Conservation (phyloP, 2,797 vertebrate species). For the Anguilla megastoma region DNA sequence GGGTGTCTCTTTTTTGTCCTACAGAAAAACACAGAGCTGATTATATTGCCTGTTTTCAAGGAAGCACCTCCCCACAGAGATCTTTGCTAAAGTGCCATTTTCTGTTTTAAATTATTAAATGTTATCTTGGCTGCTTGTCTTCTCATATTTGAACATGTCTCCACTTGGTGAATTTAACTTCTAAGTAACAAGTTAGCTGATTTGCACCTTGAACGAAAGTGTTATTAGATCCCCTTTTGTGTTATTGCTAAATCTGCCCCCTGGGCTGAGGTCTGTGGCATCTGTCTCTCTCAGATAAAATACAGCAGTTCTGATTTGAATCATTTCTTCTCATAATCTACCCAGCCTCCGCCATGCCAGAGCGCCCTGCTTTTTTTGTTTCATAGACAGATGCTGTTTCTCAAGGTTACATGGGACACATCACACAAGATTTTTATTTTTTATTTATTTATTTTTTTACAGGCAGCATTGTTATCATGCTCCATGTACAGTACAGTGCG, state of each 20-base stretch:
- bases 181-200: constrained; percentile 29
- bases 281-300: constrained; percentile 37
- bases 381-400: constrained; percentile 37
- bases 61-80: constrained; percentile 41
- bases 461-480: background rate
- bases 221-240: background rate
- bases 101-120: constrained; percentile 41
- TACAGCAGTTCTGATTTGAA: constrained; percentile 46
- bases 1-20: constrained; percentile 29
- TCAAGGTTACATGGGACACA: constrained; percentile 20
- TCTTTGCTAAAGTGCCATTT: constrained; percentile 48
- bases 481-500: constrained; percentile 4
- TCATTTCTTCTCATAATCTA: constrained; percentile 38
- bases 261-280: constrained; percentile 37
- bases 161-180: constrained; percentile 30
- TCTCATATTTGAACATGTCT: constrained; percentile 30
- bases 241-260: constrained; percentile 29
- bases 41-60: constrained; percentile 39
- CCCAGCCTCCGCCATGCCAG: constrained; percentile 44
- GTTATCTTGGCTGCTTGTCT: constrained; percentile 42
- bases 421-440: background rate
- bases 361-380: constrained; percentile 40
- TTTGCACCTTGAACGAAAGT: constrained; percentile 24
- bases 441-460: background rate
- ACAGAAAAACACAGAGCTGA: constrained; percentile 32